Evolutionary conservation across 2,888 invertebrate genomes (phyloP).

Genomic region (Dicycla oo): DNA sequence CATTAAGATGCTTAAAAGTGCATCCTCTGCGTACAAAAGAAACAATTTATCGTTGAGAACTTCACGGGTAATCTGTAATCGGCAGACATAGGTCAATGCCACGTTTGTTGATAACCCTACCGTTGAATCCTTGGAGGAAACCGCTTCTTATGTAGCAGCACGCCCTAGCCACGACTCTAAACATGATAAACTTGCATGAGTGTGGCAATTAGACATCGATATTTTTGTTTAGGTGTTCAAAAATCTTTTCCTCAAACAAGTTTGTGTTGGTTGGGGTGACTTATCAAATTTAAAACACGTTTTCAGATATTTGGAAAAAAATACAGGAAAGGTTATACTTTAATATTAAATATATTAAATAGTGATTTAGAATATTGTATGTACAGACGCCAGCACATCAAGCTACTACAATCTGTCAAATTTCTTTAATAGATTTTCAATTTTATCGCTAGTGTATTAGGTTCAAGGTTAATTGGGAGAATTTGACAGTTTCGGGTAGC

Average conservation of each 20-base stretch:
- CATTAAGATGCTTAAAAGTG: conserved; percentile 42
- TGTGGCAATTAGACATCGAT: background rate
- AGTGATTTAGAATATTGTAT: background rate
- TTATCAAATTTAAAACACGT: conserved; percentile 12
- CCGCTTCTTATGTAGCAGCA: conserved; percentile 22
- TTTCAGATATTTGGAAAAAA: background rate
- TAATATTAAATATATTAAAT: background rate
- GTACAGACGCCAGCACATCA: too few relatives aligned
- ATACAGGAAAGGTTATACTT: conserved; percentile 4
- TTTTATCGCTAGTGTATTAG: too few relatives aligned
- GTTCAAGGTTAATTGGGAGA: too few relatives aligned
- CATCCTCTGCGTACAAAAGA: conserved; percentile 40
- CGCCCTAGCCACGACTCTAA: conserved; percentile 37
- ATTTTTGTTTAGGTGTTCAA: background rate
- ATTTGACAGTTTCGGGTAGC: too few relatives aligned
- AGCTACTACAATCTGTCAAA: too few relatives aligned
- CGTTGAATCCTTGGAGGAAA: conserved; percentile 40
- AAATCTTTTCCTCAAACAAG: background rate
- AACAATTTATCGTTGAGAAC: conserved; percentile 31
- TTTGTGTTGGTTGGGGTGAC: background rate
- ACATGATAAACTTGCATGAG: conserved; percentile 9
- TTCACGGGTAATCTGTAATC: conserved; percentile 37
- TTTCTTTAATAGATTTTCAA: too few relatives aligned
- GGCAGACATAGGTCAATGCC: conserved; percentile 37
- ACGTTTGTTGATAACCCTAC: conserved; percentile 54